phyloP scores from a whole-genome alignment of 2,113 vertebrate species.

The Otolemur garnettii region DNA sequence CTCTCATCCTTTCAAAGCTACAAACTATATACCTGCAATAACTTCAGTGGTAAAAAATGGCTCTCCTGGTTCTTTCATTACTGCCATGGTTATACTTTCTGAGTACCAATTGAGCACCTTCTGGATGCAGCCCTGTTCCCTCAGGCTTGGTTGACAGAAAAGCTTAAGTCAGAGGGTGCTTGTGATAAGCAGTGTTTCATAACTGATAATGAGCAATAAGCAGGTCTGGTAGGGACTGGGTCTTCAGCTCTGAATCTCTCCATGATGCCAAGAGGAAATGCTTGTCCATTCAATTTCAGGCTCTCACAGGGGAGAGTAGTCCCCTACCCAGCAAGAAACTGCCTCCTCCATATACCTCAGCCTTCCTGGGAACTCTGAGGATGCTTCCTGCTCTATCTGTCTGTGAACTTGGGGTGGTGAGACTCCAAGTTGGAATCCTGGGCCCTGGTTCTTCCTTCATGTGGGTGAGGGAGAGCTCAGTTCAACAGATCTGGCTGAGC shows the following conservation, averaged over 20 bases:
- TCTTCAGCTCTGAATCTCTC: neutral
- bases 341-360: neutral
- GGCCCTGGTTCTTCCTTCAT: neutral
- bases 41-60: neutral
- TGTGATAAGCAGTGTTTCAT: neutral
- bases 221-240: neutral
- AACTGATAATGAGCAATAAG: neutral
- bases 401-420: neutral
- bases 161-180: neutral
- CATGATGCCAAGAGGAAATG: neutral
- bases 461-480: neutral
- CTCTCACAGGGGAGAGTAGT: neutral
- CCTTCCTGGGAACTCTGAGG: neutral
- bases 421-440: neutral
- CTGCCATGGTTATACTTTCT: neutral
- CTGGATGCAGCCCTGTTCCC: neutral
- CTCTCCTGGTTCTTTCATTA: neutral
- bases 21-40: rapidly evolving
- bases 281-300: neutral
- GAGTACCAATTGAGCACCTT: neutral
- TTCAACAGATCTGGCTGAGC: neutral
- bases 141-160: neutral
- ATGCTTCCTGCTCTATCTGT: neutral
- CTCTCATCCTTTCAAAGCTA: neutral
- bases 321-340: neutral